phyloP scores from a whole-genome alignment of 2,797 vertebrate genomes.

The Miichthys miiuy region DNA sequence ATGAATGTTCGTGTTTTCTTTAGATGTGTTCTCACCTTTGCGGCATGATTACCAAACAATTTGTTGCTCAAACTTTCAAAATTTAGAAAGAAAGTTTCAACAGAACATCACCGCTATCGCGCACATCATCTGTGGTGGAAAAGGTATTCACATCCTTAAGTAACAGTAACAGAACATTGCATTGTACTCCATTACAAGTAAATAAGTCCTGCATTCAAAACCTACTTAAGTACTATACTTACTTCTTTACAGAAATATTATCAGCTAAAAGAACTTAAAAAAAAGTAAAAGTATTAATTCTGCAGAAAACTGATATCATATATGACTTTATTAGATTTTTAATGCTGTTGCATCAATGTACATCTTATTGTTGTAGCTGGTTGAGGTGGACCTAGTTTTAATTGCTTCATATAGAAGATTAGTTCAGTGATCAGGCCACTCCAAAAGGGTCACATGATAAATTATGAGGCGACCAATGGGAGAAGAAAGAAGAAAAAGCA shows the following conservation, averaged over 20 bases:
- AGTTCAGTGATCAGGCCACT: not conserved
- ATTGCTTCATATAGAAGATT: not conserved
- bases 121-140: not conserved
- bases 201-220: not conserved
- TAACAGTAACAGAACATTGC: not conserved
- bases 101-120: not conserved
- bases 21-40: not conserved
- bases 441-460: not conserved
- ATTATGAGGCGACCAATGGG: not conserved
- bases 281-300: not conserved
- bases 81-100: not conserved
- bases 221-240: not conserved
- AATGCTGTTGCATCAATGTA: no score
- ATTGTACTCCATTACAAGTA: not conserved
- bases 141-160: not conserved
- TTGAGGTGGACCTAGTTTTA: not conserved
- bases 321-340: not conserved
- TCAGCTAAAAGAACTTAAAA: no score
- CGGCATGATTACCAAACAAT: not conserved
- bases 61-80: not conserved
- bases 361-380: not conserved
- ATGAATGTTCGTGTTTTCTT: not conserved
- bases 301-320: not conserved
- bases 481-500: not conserved
- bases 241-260: no score